Conservation (phyloP, 2,888 invertebrate genomes). For the Sinotaia quadrata region DNA sequence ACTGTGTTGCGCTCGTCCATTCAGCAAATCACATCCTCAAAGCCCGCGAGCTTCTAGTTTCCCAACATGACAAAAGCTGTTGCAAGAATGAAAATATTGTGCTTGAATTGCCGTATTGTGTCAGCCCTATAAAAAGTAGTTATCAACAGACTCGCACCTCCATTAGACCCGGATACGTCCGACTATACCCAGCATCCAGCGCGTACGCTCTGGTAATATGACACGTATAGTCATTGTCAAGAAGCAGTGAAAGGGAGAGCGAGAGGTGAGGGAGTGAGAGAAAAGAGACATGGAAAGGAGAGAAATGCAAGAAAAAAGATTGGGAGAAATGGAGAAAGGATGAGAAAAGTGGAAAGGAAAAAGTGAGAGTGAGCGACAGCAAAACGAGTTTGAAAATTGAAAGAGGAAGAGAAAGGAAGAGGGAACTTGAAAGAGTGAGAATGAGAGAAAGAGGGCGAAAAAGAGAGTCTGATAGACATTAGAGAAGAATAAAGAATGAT, state of each 20-base stretch:
- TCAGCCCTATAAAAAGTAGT: not conserved
- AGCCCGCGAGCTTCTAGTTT: not conserved
- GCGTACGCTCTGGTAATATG: constrained; percentile 5
- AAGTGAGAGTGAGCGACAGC: not conserved
- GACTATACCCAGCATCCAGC: not conserved
- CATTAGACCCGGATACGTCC: constrained; percentile 12
- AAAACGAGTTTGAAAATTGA: not conserved
- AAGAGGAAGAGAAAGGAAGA: not conserved
- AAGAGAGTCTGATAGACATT: no score
- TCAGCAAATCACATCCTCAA: not conserved
- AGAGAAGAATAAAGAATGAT: no score
- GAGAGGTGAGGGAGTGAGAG: not conserved
- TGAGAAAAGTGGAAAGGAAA: not conserved
- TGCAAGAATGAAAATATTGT: not conserved
- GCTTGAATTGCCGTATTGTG: constrained; percentile 1
- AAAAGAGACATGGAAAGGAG: not conserved
- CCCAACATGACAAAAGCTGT: constrained; percentile 2
- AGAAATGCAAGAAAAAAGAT: not conserved
- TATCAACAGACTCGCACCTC: not conserved
- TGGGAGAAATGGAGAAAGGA: not conserved
- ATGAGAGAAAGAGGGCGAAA: not conserved
- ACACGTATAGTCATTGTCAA: constrained; percentile 2
- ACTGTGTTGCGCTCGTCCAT: no score
- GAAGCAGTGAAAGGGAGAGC: not conserved
- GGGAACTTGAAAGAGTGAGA: not conserved